Evolutionary conservation across 1,140 invertebrate species (phyloP), one percentile per base, ranked within the genome.

Genomic region (Akabosia matsudoensis): DNA sequence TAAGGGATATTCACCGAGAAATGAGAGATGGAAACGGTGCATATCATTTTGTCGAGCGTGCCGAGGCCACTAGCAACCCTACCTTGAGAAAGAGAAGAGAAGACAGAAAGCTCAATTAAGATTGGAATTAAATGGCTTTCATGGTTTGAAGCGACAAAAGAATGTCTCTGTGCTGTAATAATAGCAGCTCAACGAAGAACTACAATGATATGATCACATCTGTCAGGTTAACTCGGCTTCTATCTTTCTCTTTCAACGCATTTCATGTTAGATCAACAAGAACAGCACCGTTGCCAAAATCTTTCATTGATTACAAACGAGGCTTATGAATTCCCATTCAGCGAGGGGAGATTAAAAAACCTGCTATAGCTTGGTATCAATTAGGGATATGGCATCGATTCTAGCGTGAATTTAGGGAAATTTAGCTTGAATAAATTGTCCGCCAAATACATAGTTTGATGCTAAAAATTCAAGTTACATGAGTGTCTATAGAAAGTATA

Each of bases 111-210:
- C 52, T 76, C 75, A 76, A 76, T 76, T 76, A 76, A 76, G 75
- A 76, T 30, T 30, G 33, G 70, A 76, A 76, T 76, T 76, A 76
- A 76, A 76, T 76, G 70, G 33, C 70, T 72, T 64, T 76, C 70
- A 76, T 72, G 75, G 70, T 31, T 67, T 56, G 70, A 70, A 73
- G 75, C 75, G 75, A 76, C 70, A 76, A 76, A 76, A 76, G 75
- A 76, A 76, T 76, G 72, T 67, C 61, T 67, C 31, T 67, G 26
- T 67, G n/a, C 31, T 45, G 37, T 45, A 18, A 45, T 18, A 18
- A 45, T n/a, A n/a, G n/a, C n/a, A n/a, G n/a, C n/a, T n/a, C 37
- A 18, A 45, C 37, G 37, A 45, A 7, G 18, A 10, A 18, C 37
- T 10, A 45, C 37, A 18, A 45, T 45, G 37, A 45, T 45, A 45